phyloP scores from a whole-genome alignment of 1,140 invertebrate genomes.

The Pogonus chalceus region DNA sequence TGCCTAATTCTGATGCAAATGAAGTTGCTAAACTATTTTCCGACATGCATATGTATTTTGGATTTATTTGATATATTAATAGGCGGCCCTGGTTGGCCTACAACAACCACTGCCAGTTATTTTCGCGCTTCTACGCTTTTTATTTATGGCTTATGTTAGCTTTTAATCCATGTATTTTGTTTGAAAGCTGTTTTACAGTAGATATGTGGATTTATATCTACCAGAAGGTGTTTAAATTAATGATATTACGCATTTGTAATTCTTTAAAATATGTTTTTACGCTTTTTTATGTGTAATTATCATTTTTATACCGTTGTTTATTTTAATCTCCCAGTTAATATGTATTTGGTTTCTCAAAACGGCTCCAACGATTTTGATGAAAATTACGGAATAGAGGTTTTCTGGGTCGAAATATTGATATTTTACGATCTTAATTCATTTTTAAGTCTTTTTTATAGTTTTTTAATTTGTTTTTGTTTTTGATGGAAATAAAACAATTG shows the following conservation, averaged over 20 bases:
- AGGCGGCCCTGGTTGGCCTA: not conserved
- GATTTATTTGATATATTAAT: conserved; percentile 7
- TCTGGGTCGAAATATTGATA: no score
- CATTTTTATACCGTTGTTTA: no score
- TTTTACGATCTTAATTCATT: no score
- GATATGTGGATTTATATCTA: not conserved
- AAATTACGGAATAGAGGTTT: no score
- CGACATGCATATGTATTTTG: conserved; percentile 6
- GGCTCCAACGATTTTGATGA: no score
- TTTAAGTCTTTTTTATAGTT: no score
- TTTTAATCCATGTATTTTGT: not conserved
- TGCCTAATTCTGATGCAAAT: conserved; percentile 7
- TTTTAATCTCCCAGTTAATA: not conserved
- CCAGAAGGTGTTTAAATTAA: not conserved
- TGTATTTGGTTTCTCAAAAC: no score
- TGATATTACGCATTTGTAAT: not conserved
- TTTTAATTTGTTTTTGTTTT: no score
- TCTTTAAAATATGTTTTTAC: not conserved
- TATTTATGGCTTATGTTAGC: not conserved
- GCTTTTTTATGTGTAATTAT: not conserved
- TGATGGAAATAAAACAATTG: no score
- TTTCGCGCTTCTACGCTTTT: not conserved
- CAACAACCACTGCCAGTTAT: not conserved
- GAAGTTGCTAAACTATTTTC: conserved; percentile 5
- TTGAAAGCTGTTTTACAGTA: not conserved